Evolutionary conservation across 2,888 invertebrate species (phyloP), one percentile per base, ranked within the genome.

Genomic region (Pristionchus exspectatus): DNA sequence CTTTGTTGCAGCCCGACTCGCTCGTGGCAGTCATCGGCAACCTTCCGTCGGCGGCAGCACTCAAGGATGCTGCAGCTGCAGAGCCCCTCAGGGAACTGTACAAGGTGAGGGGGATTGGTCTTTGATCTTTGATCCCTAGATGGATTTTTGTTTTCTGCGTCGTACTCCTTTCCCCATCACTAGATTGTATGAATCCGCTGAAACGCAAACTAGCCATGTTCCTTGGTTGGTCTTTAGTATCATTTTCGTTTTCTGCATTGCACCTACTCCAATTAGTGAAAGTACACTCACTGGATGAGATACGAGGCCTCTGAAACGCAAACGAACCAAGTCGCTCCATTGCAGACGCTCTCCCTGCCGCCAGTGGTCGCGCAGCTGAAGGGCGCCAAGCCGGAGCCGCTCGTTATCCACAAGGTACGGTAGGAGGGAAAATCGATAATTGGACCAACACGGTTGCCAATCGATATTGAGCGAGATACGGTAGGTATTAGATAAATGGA

Each of bases 331-430:
- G 44, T 44, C 44, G 9, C 44, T 9, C 44, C 44, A 30, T 83
- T 50, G 38, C 86, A 86, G 86, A 50, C 66, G 27, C 86, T 86
- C 63, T 18, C 86, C 18, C 12, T 86, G 14, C 63, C 86, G 16
- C 86, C 86, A 12, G 54, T 72, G 24, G 54, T 33, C 44, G 87
- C 72, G 21, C 69, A 72, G 50, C 50, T 87, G 69, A 66, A 87
- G 69, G 86, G 86, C 16, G 72, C 87, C 27, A 87, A 87, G 30
- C 69, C 87, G 27, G 87, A 87, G 50, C 87, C 87, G n/a, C 18
- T 87, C 54, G 87, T 87, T 12, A 66, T 87, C 38, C 54, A 87
- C 87, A 87, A 87, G 72, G 87, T 87, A 30, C 33, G 72, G 38
- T 38, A 38, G 74, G 27, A 12, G 74, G 38, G 5, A 38, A n/a